A percentile compares a stretch with the other conserved stretches of the same genome.
phyloP scores from a whole-genome alignment of 2,888 invertebrate species.

The Idaea aversata region DNA sequence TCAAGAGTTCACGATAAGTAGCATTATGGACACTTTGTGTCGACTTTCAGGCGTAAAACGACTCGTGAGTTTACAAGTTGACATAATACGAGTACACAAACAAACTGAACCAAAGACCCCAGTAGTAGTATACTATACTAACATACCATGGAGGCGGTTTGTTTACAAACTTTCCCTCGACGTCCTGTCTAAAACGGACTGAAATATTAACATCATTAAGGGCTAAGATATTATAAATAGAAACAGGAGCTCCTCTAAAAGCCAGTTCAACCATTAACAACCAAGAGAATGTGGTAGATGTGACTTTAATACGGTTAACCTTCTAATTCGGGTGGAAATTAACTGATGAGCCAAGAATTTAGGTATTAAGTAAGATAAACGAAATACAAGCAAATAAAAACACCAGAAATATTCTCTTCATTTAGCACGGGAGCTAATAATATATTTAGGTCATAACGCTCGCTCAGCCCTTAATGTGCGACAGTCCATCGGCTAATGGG shows the following conservation, averaged over 20 bases:
- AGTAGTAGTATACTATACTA: slow-evolving; percentile 13
- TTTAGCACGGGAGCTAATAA: slow-evolving; percentile 39
- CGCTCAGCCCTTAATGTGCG: slow-evolving; percentile 55
- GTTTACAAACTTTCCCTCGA: slow-evolving; percentile 55
- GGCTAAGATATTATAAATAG: slow-evolving; percentile 33
- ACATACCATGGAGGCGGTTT: slow-evolving; percentile 34
- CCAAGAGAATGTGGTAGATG: slow-evolving; percentile 22
- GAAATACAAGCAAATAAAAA: not conserved
- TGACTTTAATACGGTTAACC: slow-evolving; percentile 5
- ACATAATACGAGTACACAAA: slow-evolving; percentile 44
- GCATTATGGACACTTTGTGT: slow-evolving; percentile 31
- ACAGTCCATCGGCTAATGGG: slow-evolving; percentile 60
- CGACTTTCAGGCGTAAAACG: slow-evolving; percentile 31
- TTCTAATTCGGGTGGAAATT: not conserved
- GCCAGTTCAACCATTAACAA: slow-evolving; percentile 24
- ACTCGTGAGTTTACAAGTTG: slow-evolving; percentile 38
- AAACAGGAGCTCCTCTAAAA: slow-evolving; percentile 19
- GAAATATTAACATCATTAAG: slow-evolving; percentile 43
- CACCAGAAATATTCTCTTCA: not conserved
- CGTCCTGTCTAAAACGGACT: slow-evolving; percentile 36
- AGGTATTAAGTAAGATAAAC: not conserved
- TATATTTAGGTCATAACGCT: slow-evolving; percentile 51
- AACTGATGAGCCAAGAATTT: not conserved
- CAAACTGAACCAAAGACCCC: slow-evolving; percentile 38
- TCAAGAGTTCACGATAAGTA: slow-evolving; percentile 39